Percentiles rank a stretch among this genome's conserved stretches.
Evolutionary conservation across 2,113 vertebrate species (phyloP).

Genomic region (Labeo catla): DNA sequence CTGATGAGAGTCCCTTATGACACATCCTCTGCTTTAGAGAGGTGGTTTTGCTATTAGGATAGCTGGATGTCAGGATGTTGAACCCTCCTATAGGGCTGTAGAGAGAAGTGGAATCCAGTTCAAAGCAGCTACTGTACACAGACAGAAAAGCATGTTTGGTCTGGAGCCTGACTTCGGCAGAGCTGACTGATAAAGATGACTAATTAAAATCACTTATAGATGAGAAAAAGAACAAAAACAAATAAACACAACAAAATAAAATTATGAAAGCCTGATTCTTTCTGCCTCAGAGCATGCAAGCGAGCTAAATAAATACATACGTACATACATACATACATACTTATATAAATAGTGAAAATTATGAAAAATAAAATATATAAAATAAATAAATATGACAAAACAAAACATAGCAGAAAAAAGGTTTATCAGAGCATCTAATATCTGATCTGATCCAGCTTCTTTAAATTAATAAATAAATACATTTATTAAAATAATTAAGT

Average conservation of each 20-base stretch:
- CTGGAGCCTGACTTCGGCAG: not conserved
- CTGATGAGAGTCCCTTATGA: conserved; percentile 1
- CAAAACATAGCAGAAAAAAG: not conserved
- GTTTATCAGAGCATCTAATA: not conserved
- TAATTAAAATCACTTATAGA: conserved; percentile 1
- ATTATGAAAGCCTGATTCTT: not conserved
- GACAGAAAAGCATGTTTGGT: not conserved
- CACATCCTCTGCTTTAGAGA: not conserved
- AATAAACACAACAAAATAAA: not conserved
- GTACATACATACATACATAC: too few relatives aligned
- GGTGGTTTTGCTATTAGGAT: conserved; percentile 28
- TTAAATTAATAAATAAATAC: too few relatives aligned
- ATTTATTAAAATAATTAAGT: too few relatives aligned
- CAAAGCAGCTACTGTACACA: not conserved
- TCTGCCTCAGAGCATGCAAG: not conserved
- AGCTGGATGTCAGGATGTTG: not conserved
- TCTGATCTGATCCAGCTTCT: too few relatives aligned
- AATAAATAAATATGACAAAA: too few relatives aligned
- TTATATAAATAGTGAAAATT: not conserved
- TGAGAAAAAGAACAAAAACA: not conserved
- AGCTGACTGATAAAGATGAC: not conserved
- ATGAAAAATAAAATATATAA: too few relatives aligned
- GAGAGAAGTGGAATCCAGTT: not conserved
- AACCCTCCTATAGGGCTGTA: not conserved
- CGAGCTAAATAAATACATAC: not conserved